A percentile compares a stretch with the other conserved stretches of the same genome.
phyloP scores from a whole-genome alignment of 2,888 invertebrate species.

The Apoda limacodes region DNA sequence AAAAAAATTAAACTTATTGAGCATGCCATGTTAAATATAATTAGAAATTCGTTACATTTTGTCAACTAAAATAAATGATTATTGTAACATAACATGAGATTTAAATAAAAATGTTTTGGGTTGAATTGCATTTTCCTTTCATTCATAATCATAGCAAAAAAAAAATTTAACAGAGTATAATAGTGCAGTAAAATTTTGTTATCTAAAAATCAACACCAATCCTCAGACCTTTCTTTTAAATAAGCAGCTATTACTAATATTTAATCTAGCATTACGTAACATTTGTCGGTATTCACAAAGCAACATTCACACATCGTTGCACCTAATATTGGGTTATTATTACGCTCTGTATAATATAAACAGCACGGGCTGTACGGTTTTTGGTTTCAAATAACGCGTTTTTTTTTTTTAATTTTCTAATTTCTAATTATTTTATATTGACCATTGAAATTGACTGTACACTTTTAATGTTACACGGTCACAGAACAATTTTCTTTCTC shows the following conservation, averaged over 20 bases:
- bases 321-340: constrained; percentile 34
- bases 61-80: too few relatives aligned
- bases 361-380: constrained; percentile 36
- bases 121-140: constrained; percentile 1
- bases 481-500: too few relatives aligned
- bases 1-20: too few relatives aligned
- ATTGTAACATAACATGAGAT: too few relatives aligned
- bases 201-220: constrained; percentile 6
- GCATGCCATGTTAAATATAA: too few relatives aligned
- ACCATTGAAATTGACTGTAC: constrained; percentile 3
- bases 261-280: neutral
- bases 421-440: too few relatives aligned
- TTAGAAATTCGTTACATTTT: too few relatives aligned
- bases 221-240: too few relatives aligned
- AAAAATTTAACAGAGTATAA: constrained; percentile 8
- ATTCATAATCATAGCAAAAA: constrained; percentile 9
- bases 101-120: too few relatives aligned
- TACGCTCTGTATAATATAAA: constrained; percentile 43
- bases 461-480: constrained; percentile 1
- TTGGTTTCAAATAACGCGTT: constrained; percentile 35
- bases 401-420: too few relatives aligned
- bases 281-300: constrained; percentile 1
- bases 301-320: constrained; percentile 24
- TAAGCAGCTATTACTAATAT: neutral
- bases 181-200: constrained; percentile 5